A percentile compares a stretch with the other conserved stretches of the same genome.
Evolutionary conservation across 2,113 vertebrate genomes (phyloP).

Genomic region (Bubo blakistoni): DNA sequence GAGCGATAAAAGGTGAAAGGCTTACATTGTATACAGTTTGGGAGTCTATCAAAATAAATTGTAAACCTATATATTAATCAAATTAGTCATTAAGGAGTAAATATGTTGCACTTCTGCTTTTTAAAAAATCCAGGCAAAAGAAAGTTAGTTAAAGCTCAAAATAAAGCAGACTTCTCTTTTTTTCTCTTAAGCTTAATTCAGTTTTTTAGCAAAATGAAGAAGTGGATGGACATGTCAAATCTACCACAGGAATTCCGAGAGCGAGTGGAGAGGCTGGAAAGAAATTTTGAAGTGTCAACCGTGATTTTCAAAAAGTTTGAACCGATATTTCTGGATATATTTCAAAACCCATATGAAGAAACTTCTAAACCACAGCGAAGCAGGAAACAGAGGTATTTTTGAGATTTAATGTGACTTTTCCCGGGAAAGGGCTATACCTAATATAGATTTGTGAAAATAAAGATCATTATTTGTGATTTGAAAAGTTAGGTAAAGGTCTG

Average conservation of each 20-base stretch:
- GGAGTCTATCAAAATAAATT: background rate
- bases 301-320: slow-evolving; percentile 98
- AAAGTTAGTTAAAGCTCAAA: background rate
- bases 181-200: slow-evolving; percentile 86
- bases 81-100: background rate
- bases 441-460: background rate
- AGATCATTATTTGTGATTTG: background rate
- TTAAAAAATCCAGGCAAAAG: background rate
- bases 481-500: background rate
- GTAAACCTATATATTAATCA: background rate
- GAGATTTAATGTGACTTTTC: background rate
- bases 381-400: slow-evolving; percentile 87
- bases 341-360: slow-evolving; percentile 89
- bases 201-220: slow-evolving; percentile 99
- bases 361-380: slow-evolving; percentile 83
- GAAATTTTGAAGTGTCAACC: slow-evolving; percentile 96
- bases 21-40: background rate
- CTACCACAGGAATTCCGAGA: slow-evolving; percentile 87
- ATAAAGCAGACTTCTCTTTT: background rate
- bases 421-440: background rate
- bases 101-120: background rate
- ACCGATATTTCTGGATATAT: slow-evolving; percentile 96
- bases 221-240: slow-evolving; percentile 97
- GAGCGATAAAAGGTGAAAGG: background rate
- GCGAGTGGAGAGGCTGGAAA: slow-evolving; percentile 87